Conservation (phyloP, 2,888 invertebrate species). For the Chrysotoxum bicinctum region DNA sequence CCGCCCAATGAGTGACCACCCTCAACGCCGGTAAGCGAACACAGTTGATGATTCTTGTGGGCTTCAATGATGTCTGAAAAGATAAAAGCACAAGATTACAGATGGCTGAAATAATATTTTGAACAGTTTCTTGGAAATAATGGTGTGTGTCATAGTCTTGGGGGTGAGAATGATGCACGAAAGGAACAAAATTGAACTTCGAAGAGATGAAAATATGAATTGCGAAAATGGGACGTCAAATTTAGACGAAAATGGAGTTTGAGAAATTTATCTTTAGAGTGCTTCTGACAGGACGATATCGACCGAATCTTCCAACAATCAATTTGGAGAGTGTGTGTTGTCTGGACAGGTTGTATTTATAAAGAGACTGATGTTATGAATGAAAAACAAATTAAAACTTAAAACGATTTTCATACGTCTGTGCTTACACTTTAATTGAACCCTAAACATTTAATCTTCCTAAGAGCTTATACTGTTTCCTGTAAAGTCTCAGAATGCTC, state of each 20-base stretch:
- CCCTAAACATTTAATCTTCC: background rate
- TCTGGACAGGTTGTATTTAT: background rate
- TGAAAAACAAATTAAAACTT: conserved; percentile 12
- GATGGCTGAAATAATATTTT: background rate
- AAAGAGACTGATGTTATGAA: background rate
- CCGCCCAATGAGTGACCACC: conserved; percentile 89
- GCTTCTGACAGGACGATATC: conserved; percentile 1
- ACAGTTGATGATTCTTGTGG: conserved; percentile 86
- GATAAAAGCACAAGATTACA: conserved; percentile 35
- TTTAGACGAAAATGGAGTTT: background rate
- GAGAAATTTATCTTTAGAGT: conserved; percentile 33
- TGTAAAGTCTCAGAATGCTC: background rate
- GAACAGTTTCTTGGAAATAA: background rate
- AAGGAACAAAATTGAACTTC: conserved; percentile 5
- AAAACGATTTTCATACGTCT: conserved; percentile 2
- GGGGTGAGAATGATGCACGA: background rate
- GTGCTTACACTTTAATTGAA: background rate
- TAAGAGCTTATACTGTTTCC: background rate
- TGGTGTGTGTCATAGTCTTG: background rate
- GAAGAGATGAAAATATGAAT: background rate
- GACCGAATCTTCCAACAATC: background rate
- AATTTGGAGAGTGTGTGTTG: background rate
- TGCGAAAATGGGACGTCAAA: background rate
- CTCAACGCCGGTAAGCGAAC: conserved; percentile 88
- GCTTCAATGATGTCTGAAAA: conserved; percentile 85